Conservation (phyloP, 92 coral and sea anemone genomes). For the Porites lobata region DNA sequence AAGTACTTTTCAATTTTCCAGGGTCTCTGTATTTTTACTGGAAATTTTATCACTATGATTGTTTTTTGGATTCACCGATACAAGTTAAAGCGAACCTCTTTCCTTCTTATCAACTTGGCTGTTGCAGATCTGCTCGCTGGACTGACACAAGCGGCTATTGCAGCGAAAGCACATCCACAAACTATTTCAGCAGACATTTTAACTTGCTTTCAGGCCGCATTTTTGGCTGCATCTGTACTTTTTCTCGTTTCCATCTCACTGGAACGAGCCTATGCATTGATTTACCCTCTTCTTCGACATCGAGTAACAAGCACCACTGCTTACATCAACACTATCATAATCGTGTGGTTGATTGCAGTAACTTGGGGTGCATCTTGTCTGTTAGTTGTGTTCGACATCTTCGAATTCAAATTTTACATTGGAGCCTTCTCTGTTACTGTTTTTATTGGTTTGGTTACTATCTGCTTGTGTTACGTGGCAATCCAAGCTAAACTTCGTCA, state of each 20-base stretch:
- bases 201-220: neutral
- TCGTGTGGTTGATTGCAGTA: neutral
- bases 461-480: neutral
- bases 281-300: constrained; percentile 13
- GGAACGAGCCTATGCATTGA: neutral
- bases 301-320: neutral
- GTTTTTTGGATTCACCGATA: neutral
- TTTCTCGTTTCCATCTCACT: neutral
- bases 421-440: neutral
- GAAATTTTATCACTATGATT: neutral
- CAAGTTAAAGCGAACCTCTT: neutral
- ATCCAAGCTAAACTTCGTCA: neutral
- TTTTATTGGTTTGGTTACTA: neutral
- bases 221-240: neutral
- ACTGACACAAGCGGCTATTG: neutral
- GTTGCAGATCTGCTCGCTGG: neutral
- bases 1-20: neutral
- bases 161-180: neutral
- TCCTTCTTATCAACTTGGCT: constrained; percentile 11
- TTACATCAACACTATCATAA: neutral
- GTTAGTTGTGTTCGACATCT: neutral
- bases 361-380: neutral
- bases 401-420: neutral
- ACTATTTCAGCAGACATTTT: neutral
- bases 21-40: neutral